phyloP scores from a whole-genome alignment of 53 echinoderm and acorn worm genomes.

The Mesocentrotus franciscanus region DNA sequence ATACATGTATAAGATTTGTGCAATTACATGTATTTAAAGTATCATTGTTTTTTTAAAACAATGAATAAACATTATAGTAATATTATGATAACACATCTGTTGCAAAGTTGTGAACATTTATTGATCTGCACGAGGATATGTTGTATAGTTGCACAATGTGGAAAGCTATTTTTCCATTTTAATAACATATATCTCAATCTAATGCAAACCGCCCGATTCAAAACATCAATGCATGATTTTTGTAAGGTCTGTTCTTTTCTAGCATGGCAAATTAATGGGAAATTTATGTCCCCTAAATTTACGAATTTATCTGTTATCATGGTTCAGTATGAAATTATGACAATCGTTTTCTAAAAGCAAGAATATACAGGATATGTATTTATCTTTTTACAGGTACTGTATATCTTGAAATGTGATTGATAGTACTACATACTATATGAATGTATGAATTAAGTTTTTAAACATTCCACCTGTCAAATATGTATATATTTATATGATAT shows the following conservation, averaged over 20 bases:
- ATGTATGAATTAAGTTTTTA: not conserved
- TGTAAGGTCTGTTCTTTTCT: not conserved
- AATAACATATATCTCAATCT: too few species aligned
- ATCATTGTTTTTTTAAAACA: not conserved
- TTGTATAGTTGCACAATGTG: not conserved
- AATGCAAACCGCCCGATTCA: not conserved
- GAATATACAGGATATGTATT: not conserved
- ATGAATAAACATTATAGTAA: not conserved
- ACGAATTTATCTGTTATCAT: not conserved
- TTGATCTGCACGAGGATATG: not conserved
- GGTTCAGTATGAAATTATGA: not conserved
- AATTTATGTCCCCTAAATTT: too few species aligned
- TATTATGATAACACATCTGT: not conserved
- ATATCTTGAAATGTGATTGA: not conserved
- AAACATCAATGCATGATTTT: not conserved
- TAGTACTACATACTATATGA: not conserved
- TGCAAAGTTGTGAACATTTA: not conserved
- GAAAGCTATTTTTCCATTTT: too few species aligned
- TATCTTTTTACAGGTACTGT: not conserved
- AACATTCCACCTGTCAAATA: conserved; percentile 22
- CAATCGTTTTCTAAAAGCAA: not conserved
- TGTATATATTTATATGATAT: conserved; percentile 14
- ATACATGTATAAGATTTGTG: not conserved
- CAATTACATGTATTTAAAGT: not conserved
- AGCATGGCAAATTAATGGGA: not conserved